Evolutionary conservation across 2,113 vertebrate species (phyloP), one percentile per base, ranked within the genome.

Genomic region (Cranoglanis bouderius): DNA sequence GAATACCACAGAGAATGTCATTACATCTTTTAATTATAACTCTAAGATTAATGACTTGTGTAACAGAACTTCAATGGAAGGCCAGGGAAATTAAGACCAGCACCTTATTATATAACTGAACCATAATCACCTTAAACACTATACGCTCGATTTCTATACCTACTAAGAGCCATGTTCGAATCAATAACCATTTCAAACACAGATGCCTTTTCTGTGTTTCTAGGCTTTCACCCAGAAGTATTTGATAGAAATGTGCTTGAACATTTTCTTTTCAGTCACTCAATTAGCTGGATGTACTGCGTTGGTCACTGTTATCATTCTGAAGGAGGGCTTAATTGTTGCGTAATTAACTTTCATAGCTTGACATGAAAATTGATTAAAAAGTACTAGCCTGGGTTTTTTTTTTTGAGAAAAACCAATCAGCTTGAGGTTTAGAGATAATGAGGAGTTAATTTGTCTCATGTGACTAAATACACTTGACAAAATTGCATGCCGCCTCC

Each of bases 301-400:
- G 55, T 35, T 21, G 70, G 63, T 84, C 61, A 55, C 59, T 65
- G 67, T 78, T 63, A 82, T 46, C 32, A 67, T 84, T 77, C 81
- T 74, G 72, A 43, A 85, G 59, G 84, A 35, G 86, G 46, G 14
- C 70, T 72, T 90, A 61, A 90, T 90, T 75, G 65, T 86, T 85
- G n/a, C 29, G 82, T 88, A 86, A 86, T 88, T 72, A 86, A 74
- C 75, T 84, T 59, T 85, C 77, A 86, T 80, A 83, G 83, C 80
- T 77, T 85, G 77, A 63, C 55, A 88, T 83, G 84, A 77, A 67
- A 67, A 85, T 78, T 70, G 87, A 90, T 88, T 90, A 35, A 86
- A 67, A 90, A 86, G 87, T n/a, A 61, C 61, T 53, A 38, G 75
- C 75, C 49, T 24, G 40, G 86, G 85, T 75, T 53, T 55, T 70